These are phyloP conservation scores for Pelobates cultripes DNA, from an alignment of 2,797 vertebrate species.

Conservation along the genomic window DNA sequence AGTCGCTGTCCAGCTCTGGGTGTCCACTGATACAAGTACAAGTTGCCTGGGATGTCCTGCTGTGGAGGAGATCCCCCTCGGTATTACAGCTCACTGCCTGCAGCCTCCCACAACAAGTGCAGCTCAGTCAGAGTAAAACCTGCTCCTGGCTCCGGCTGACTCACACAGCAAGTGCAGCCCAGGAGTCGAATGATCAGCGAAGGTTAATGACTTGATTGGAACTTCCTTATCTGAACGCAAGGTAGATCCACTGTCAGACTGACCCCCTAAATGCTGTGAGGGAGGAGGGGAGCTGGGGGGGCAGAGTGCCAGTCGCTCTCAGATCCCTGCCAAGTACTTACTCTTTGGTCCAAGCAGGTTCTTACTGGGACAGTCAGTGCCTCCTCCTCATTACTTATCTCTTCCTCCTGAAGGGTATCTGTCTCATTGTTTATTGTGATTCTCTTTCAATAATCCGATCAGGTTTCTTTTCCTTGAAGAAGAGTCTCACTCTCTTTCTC, in stretches of 20 bases:
- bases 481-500: background rate
- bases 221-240: slow-evolving; percentile 8
- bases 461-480: slow-evolving; percentile 15
- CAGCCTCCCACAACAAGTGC: slow-evolving; percentile 49
- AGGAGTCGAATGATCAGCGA: background rate
- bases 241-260: background rate
- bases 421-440: slow-evolving; percentile 15
- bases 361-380: background rate
- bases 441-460: slow-evolving; percentile 25
- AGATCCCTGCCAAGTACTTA: background rate
- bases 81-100: slow-evolving; percentile 12
- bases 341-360: slow-evolving; percentile 15
- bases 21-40: background rate
- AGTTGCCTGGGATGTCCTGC: background rate
- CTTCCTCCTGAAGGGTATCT: slow-evolving; percentile 14
- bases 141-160: slow-evolving; percentile 33
- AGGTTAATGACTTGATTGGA: background rate
- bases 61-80: background rate
- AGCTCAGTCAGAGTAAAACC: slow-evolving; percentile 36
- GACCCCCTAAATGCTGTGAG: background rate
- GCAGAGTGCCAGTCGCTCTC: too few species aligned
- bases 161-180: background rate
- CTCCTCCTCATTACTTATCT: slow-evolving; percentile 18
- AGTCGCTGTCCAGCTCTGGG: too few species aligned
- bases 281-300: background rate